phyloP scores from a whole-genome alignment of 2,113 vertebrate genomes.

The Petaurus breviceps region DNA sequence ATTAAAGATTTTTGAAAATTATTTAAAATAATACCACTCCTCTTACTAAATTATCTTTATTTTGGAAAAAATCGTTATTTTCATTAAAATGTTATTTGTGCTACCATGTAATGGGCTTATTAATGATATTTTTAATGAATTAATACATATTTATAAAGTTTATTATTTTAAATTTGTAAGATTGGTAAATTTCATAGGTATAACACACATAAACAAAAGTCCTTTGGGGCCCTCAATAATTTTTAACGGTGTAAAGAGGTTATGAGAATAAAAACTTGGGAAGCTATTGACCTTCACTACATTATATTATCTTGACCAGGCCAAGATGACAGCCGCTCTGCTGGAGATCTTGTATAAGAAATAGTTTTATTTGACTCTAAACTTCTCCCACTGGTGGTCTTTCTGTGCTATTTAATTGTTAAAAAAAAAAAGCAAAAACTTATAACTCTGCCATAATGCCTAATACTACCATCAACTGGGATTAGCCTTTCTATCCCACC shows the following conservation, averaged over 20 bases:
- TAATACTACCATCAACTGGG: background rate
- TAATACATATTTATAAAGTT: background rate
- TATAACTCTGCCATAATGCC: background rate
- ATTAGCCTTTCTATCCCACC: background rate
- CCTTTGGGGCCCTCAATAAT: background rate
- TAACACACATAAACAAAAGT: background rate
- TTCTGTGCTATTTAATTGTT: background rate
- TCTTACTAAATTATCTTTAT: background rate
- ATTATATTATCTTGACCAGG: background rate
- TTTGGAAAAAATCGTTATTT: background rate
- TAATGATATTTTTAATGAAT: background rate
- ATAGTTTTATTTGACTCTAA: background rate
- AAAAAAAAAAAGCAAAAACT: background rate
- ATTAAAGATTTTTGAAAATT: background rate
- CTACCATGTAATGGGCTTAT: background rate
- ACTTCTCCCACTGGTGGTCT: background rate
- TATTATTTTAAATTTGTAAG: background rate
- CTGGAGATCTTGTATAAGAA: background rate
- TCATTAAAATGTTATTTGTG: background rate
- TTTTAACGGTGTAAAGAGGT: background rate
- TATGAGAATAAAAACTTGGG: background rate
- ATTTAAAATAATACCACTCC: background rate
- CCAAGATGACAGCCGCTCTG: background rate
- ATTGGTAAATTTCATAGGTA: background rate
- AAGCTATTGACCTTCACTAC: background rate